Conservation (phyloP, 2,888 invertebrate species). For the Drosophila pseudotalamancana region DNA sequence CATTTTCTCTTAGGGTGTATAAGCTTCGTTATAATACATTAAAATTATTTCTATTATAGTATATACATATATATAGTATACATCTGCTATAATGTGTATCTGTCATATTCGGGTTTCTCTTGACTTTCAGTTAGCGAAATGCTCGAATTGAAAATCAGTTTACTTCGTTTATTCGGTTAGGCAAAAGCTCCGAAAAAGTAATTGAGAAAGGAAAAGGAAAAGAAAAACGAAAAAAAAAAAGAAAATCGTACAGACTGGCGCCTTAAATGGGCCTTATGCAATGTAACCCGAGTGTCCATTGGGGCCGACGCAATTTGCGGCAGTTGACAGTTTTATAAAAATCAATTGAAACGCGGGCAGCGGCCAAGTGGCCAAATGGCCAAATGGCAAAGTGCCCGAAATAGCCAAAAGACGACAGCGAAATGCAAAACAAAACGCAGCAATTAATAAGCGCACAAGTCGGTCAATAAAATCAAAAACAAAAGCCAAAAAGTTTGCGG, state of each 20-base stretch:
- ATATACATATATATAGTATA: background rate
- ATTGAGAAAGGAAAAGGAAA: background rate
- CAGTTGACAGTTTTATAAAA: slow-evolving; percentile 43
- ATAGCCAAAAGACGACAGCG: slow-evolving; percentile 5
- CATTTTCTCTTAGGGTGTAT: background rate
- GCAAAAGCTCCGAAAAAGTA: slow-evolving; percentile 26
- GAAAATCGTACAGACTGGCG: background rate
- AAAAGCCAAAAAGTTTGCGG: slow-evolving; percentile 25
- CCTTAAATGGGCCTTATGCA: slow-evolving; percentile 42
- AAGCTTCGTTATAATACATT: background rate
- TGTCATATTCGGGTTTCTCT: slow-evolving; percentile 8
- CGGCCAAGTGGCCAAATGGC: slow-evolving; percentile 51
- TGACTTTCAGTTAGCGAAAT: slow-evolving; percentile 21
- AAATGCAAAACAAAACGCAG: slow-evolving; percentile 33
- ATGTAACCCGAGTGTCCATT: slow-evolving; percentile 1
- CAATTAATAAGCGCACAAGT: slow-evolving; percentile 72
- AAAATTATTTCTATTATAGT: too few species aligned
- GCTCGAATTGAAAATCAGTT: slow-evolving; percentile 58
- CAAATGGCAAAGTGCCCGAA: slow-evolving; percentile 65
- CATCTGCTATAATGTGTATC: slow-evolving; percentile 13
- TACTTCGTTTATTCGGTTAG: slow-evolving; percentile 49
- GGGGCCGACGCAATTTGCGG: slow-evolving; percentile 3
- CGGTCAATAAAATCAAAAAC: slow-evolving; percentile 63
- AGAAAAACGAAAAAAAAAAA: background rate
- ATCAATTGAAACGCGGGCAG: slow-evolving; percentile 59